Percentiles rank a stretch among this genome's conserved stretches.
Evolutionary conservation across 2,888 invertebrate species (phyloP).

Genomic region (Euspilapteryx auroguttella): DNA sequence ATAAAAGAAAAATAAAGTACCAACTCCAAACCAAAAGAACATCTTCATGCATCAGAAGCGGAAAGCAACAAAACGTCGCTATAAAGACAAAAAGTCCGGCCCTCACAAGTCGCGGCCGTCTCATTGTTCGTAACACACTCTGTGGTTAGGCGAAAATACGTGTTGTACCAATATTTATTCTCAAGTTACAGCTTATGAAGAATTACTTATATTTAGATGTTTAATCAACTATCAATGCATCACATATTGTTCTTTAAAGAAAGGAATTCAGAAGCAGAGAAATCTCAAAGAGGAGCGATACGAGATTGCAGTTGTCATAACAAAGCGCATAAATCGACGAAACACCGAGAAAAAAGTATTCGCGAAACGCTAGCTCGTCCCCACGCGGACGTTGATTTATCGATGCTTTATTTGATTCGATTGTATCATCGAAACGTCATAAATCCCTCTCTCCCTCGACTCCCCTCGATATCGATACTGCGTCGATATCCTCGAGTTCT

Average conservation of each 20-base stretch:
- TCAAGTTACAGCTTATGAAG: too few species aligned
- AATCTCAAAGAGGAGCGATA: too few species aligned
- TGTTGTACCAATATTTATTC: too few species aligned
- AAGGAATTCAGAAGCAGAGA: too few species aligned
- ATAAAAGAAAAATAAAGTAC: too few species aligned
- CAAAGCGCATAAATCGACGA: conserved; percentile 1
- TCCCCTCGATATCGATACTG: conserved; percentile 1
- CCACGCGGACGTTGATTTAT: conserved; percentile 9
- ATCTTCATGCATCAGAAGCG: conserved; percentile 17
- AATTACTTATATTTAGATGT: too few species aligned
- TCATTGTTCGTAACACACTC: conserved; percentile 15
- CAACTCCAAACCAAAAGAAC: too few species aligned
- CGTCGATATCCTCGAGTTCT: conserved; percentile 2
- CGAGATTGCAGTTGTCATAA: neutral
- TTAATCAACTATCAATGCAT: too few species aligned
- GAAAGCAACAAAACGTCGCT: conserved; percentile 17
- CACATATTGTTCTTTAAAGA: too few species aligned
- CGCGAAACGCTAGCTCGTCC: too few species aligned
- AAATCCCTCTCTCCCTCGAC: conserved; percentile 6
- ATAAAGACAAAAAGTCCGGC: conserved; percentile 27
- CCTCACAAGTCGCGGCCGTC: conserved; percentile 25
- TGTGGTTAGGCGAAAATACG: conserved; percentile 6
- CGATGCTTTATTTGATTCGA: conserved; percentile 9
- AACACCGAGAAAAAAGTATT: neutral
- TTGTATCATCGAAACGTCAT: conserved; percentile 10